Percentiles rank a stretch among this genome's conserved stretches.
Evolutionary conservation across 2,888 invertebrate genomes (phyloP).

Genomic region (Tiphia femorata): DNA sequence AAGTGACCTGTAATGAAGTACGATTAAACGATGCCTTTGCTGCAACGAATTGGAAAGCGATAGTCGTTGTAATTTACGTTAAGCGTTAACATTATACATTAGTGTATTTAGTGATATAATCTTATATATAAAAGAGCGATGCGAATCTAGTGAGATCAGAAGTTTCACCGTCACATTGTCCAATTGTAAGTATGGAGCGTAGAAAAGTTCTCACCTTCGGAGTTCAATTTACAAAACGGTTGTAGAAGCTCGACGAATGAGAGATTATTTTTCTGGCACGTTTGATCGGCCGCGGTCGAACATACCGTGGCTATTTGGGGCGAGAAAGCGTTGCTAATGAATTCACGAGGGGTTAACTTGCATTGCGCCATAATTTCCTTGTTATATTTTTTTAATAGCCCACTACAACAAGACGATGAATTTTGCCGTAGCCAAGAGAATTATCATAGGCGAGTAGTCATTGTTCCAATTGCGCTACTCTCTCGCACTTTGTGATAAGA

Average conservation of each 20-base stretch:
- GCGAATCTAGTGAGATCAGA: too few species aligned
- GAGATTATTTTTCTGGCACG: constrained; percentile 91
- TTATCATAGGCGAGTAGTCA: constrained; percentile 14
- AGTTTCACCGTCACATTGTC: too few species aligned
- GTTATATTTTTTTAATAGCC: neutral
- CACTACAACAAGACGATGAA: neutral
- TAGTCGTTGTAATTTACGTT: too few species aligned
- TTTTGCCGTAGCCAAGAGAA: constrained; percentile 5
- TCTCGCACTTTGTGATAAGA: constrained; percentile 17
- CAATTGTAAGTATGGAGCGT: too few species aligned
- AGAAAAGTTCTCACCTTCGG: constrained; percentile 75
- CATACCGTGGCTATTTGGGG: constrained; percentile 90
- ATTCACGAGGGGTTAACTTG: constrained; percentile 83
- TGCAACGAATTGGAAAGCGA: too few species aligned
- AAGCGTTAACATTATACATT: too few species aligned
- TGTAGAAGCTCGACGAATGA: constrained; percentile 91
- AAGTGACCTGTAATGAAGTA: constrained; percentile 80
- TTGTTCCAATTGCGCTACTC: constrained; percentile 20
- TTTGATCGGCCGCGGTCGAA: constrained; percentile 84
- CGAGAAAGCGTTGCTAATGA: constrained; percentile 90
- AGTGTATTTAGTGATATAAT: too few species aligned
- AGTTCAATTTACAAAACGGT: constrained; percentile 85
- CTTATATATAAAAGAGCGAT: too few species aligned
- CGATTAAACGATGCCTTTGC: too few species aligned
- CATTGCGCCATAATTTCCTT: constrained; percentile 72